A percentile compares a stretch with the other conserved stretches of the same genome.
phyloP scores from a whole-genome alignment of 1,140 invertebrate species.

The honey bee (Apis mellifera) region DNA sequence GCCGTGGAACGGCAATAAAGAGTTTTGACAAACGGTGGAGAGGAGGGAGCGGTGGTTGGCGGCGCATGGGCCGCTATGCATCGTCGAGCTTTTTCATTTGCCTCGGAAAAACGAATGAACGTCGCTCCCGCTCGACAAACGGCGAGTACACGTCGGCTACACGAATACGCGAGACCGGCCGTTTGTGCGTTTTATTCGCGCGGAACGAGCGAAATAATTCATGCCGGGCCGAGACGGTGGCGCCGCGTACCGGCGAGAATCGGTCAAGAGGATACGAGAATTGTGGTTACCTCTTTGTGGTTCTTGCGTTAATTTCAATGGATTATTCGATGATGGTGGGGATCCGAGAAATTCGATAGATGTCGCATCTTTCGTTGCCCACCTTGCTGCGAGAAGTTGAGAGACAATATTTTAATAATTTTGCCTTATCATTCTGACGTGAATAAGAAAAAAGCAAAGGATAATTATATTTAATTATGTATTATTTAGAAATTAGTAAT shows the following conservation, averaged over 20 bases:
- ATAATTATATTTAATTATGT: no score
- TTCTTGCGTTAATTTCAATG: no score
- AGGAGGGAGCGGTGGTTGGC: background rate
- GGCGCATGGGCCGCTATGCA: slow-evolving; percentile 39
- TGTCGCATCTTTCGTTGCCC: no score
- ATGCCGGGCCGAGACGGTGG: slow-evolving; percentile 8
- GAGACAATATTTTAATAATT: no score
- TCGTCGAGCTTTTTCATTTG: slow-evolving; percentile 66
- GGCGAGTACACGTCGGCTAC: slow-evolving; percentile 68
- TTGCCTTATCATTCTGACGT: no score
- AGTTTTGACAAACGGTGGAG: slow-evolving; percentile 70
- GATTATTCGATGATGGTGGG: no score
- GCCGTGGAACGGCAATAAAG: slow-evolving; percentile 71
- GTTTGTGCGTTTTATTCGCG: slow-evolving; percentile 61
- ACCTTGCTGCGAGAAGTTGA: no score
- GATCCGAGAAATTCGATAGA: no score
- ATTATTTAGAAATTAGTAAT: no score
- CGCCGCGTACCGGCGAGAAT: background rate
- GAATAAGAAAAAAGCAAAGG: no score
- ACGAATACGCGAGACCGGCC: slow-evolving; percentile 59
- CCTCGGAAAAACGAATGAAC: slow-evolving; percentile 68
- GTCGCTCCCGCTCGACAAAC: slow-evolving; percentile 64
- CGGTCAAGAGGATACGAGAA: no score
- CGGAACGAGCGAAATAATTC: slow-evolving; percentile 36
- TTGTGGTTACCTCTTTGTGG: no score